Base-by-base conservation (phyloP, 2,113 vertebrate genomes). In the Caracal caracal region DNA sequence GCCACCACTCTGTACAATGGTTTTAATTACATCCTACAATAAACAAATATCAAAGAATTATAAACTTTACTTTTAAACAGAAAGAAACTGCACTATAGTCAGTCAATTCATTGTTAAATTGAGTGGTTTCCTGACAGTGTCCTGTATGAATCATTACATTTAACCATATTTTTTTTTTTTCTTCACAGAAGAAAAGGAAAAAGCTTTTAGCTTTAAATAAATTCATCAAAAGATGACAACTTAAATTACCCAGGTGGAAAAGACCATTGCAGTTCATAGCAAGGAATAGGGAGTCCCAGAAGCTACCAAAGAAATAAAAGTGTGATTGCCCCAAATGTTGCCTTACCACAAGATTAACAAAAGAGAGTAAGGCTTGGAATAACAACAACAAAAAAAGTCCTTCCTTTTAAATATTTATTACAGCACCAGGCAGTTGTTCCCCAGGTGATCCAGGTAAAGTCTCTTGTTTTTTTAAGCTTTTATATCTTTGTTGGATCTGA, bases 21-120 rank as follows among this genome's bases (percentile, higher is more conserved):
- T 99, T 97, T 99, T 99, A 98, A 99, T 99, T 85, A 99, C 99
- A 96, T 99, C 99, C 99, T 99, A 97, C 93, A 98, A 97, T 94
- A 98, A 97, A 97, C 66, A 98, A 97, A 7, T 94, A 98, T 68
- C 83, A 73, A 6, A 91, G 82, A 97, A 88, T 78, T 97, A 82
- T 94, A 95, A 95, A 97, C 78, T 10, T 94, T 88, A 61, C 90
- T 94, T 84, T 84, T 94, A 81, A 94, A 83, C 8, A 93, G 59
- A 51, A 88, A 92, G 84, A 86, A 80, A 47, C 26, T 82, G 47
- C 63, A 90, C 92, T 88, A 94, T n/a, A 94, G 71, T 96, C 85
- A 97, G 47, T 88, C 76, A 88, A 87, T 75, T 95, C 33, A 97
- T 35, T 96, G 66, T 91, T 95, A 65, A 71, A 8, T 12, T 80